These are phyloP conservation scores for Anarsia innoxiella DNA, from an alignment of 2,888 invertebrate genomes.

Conservation along the genomic window DNA sequence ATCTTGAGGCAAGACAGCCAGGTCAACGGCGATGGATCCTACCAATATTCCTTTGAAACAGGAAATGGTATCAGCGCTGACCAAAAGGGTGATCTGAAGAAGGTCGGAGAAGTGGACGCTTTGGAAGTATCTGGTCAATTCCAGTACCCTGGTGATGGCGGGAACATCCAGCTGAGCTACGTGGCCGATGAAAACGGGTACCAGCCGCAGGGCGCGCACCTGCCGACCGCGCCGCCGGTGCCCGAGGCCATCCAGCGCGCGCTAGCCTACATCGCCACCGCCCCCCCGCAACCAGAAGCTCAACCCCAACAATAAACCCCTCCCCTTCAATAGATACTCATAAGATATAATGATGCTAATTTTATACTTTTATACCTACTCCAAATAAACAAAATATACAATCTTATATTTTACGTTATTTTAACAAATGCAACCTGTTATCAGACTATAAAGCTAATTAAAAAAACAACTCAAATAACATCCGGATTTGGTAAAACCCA, in stretches of 20 bases:
- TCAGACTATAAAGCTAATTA: too few relatives aligned
- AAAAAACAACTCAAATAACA: too few relatives aligned
- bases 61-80: slow-evolving; percentile 79
- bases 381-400: not conserved
- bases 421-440: too few relatives aligned
- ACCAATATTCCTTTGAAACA: slow-evolving; percentile 77
- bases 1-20: slow-evolving; percentile 76
- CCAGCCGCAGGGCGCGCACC: slow-evolving; percentile 77
- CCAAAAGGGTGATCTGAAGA: slow-evolving; percentile 76
- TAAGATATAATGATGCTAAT: slow-evolving; percentile 28
- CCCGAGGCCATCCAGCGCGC: slow-evolving; percentile 81
- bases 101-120: slow-evolving; percentile 71
- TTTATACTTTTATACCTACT: slow-evolving; percentile 40
- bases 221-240: slow-evolving; percentile 82
- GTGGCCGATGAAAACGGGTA: slow-evolving; percentile 83
- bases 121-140: slow-evolving; percentile 78
- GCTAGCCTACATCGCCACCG: slow-evolving; percentile 79
- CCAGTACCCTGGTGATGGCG: slow-evolving; percentile 80
- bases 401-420: too few relatives aligned
- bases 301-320: slow-evolving; percentile 10
- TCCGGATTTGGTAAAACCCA: too few relatives aligned
- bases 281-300: slow-evolving; percentile 54
- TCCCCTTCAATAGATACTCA: slow-evolving; percentile 23
- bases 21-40: slow-evolving; percentile 77
- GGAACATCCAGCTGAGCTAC: slow-evolving; percentile 78